Percentiles rank a stretch among this genome's conserved stretches.
phyloP scores from a whole-genome alignment of 2,113 vertebrate species.

The Sigmodon hispidus region DNA sequence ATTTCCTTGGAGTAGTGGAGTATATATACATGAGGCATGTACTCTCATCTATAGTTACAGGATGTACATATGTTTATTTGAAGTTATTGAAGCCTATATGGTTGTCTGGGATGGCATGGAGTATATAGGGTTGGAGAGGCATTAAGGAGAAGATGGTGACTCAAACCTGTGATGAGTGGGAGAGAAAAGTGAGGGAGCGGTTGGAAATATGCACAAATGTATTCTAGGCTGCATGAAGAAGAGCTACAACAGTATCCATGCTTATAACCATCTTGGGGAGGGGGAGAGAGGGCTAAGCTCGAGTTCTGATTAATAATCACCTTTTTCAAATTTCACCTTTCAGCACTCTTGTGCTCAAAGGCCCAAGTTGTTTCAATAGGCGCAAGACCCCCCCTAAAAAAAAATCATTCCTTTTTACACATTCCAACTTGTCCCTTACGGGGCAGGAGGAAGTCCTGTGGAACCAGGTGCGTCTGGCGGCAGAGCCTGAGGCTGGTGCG shows the following conservation, averaged over 20 bases:
- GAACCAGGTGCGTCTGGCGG: neutral
- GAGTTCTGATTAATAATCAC: slow-evolving; percentile 55
- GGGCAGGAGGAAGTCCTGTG: neutral
- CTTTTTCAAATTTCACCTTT: slow-evolving; percentile 56
- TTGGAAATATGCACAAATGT: neutral
- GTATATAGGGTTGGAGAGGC: too few species aligned
- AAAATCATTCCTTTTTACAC: neutral
- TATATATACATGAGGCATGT: neutral
- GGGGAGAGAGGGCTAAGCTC: neutral
- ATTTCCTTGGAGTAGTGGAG: neutral
- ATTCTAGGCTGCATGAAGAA: neutral
- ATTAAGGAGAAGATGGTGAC: neutral
- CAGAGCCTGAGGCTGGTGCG: neutral
- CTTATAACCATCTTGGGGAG: neutral
- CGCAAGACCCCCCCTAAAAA: neutral
- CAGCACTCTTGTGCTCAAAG: slow-evolving; percentile 23
- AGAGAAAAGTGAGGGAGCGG: too few species aligned
- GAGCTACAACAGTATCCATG: neutral
- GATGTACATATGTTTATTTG: neutral
- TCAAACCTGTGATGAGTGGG: neutral
- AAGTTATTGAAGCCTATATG: neutral
- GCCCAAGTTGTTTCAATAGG: slow-evolving; percentile 34
- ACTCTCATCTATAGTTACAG: neutral
- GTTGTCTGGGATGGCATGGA: neutral
- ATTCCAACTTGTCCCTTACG: neutral